Evolutionary conservation across 2,797 vertebrate genomes (phyloP), one percentile per base, ranked within the genome.

Genomic region (Mallotus villosus): DNA sequence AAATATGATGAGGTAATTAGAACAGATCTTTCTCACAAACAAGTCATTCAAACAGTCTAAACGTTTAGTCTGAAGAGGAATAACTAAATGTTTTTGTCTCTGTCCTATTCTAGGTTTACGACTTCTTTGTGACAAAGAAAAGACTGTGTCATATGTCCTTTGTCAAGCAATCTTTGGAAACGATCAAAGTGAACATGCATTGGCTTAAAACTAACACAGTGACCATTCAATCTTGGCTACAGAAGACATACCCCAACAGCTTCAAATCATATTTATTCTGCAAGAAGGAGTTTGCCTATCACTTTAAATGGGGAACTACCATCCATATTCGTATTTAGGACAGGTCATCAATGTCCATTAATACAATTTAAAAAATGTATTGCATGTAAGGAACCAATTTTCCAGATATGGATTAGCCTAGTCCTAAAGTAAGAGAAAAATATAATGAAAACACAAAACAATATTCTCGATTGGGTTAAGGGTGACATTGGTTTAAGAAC

Each of bases 1-100:
- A 73, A 78, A 63, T 78, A 73, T 66, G 12, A 73, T 25, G 70
- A 80, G 19, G 70, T 78, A 69, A 72, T 65, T 53, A 25, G 14
- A 67, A 9, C 37, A 49, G 25, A 27, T 67, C 16, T 59, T 14
- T 49, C 5, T 4, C 9, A n/a, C 16, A 3, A 46, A 46, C 11
- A 27, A 32, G 4, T 64, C 3, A 17, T 14, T 64, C 63, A 32
- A 17, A 66, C n/a, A 37, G 7, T n/a, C 46, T 11, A 24, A 58
- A 37, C 7, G 19, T 16, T 16, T 19, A 34, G 32, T 37, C 2
- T 63, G 32, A 21, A 55, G 17, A n/a, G 16, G 4, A 55, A 55
- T 4, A 55, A 55, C n/a, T n/a, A 17, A 17, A 6, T 34, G 21
- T 11, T 64, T 22, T 0, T 22, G 32, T 46, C 32, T 41, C 17